phyloP scores from a whole-genome alignment of 2,797 vertebrate species.

The Nannoperca obscura region DNA sequence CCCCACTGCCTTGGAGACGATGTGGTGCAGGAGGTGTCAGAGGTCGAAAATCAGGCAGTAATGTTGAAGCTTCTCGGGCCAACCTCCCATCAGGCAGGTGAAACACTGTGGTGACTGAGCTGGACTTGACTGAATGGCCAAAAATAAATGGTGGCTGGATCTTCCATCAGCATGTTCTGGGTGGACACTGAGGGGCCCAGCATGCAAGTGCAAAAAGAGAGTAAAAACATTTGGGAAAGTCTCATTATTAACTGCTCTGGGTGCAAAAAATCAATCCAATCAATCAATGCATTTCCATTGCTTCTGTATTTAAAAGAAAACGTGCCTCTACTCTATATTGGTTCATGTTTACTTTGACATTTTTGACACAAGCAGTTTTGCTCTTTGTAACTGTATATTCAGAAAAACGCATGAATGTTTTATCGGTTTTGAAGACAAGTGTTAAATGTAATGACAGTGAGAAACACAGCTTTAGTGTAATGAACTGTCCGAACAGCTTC shows the following conservation, averaged over 20 bases:
- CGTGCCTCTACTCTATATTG: no score
- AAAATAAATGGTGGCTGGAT: conserved; percentile 3
- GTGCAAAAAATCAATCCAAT: no score
- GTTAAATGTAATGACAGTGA: neutral
- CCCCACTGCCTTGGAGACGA: conserved; percentile 20
- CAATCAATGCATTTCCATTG: neutral
- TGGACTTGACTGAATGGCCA: neutral
- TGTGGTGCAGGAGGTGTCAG: conserved; percentile 14
- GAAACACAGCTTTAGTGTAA: neutral
- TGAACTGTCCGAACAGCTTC: conserved; percentile 6
- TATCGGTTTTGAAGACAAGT: neutral
- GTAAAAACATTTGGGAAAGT: neutral
- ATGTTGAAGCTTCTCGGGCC: conserved; percentile 6
- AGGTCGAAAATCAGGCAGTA: conserved; percentile 18
- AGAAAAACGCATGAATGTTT: neutral
- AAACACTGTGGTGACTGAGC: neutral
- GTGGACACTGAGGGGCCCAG: neutral
- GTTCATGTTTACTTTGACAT: neutral
- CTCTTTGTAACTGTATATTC: neutral
- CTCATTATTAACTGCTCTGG: neutral
- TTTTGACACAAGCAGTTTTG: neutral
- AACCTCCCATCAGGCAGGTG: neutral
- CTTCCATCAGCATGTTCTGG: neutral
- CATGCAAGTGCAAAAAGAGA: neutral
- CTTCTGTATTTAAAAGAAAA: neutral